Evolutionary conservation across 1,140 invertebrate species (phyloP), one percentile per base, ranked within the genome.

Genomic region (Camponotus floridanus): DNA sequence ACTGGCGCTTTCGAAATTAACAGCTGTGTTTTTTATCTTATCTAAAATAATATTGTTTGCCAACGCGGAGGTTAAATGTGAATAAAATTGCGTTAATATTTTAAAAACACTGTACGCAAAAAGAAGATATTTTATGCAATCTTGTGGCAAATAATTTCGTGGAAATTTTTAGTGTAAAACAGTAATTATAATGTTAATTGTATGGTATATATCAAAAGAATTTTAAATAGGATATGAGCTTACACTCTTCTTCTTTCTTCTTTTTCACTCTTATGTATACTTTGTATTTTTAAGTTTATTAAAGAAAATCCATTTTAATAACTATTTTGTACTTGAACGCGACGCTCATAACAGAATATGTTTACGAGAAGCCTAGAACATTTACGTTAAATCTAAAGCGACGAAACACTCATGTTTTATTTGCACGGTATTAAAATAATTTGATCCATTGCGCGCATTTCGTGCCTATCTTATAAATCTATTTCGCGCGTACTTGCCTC

Each of bases 21-120:
- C 83, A 76, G 87, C 87, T 86, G 62, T 4, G 61, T 59, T 81
- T 81, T 26, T 88, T 89, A 89, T 89, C 88, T 89, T 89, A 88
- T 85, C 87, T 59, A 48, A 70, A 76, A 76, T 86, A 88, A 86
- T 76, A 48, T 59, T 67, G 55, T 71, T 81, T 62, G 67, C n/a
- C 48, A 9, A 55, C 8, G 48, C 48, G 7, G 26, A 55, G 42
- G 11, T 15, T n/a, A 51, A 39, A 39, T 1, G 48, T 51, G 39
- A n/a, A 5, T 9, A 15, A 74, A 88, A n/a, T 42, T 48, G 13
- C 18, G 8, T 18, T 70, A 64, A 76, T 33, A 1, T 51, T 85
- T 79, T 9, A 62, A 73, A 15, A 31, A 48, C 9, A n/a, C n/a
- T n/a, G 15, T 2, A 15, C 7, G 31, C 26, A 9, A 33, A 26